Evolutionary conservation across 2,113 vertebrate genomes (phyloP).

Genomic region (Erythrocercus mccallii): DNA sequence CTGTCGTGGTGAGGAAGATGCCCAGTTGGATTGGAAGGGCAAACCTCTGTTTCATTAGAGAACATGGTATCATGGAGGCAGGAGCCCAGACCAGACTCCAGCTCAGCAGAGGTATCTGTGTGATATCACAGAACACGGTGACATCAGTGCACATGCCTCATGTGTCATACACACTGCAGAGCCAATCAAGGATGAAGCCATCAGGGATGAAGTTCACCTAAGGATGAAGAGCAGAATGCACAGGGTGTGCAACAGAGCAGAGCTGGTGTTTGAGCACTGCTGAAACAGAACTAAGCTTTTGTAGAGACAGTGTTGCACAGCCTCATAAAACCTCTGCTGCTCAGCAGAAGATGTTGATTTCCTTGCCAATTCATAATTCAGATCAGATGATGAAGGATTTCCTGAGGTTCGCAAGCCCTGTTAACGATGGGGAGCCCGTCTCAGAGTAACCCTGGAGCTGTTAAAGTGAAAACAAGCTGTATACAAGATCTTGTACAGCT

Average conservation of each 20-base stretch:
- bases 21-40: neutral
- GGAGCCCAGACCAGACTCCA: neutral
- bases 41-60: neutral
- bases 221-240: neutral
- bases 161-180: neutral
- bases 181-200: neutral
- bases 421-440: neutral
- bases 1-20: neutral
- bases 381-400: neutral
- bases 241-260: neutral
- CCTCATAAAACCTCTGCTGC: neutral
- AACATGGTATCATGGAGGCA: neutral
- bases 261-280: neutral
- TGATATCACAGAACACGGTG: neutral
- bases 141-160: neutral
- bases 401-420: neutral
- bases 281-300: neutral
- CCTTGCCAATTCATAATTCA: constrained; percentile 24
- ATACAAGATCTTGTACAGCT: neutral
- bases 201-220: neutral
- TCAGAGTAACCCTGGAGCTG: neutral
- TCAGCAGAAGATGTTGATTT: neutral
- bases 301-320: neutral
- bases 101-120: neutral
- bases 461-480: neutral